Evolutionary conservation across 2,797 vertebrate species (phyloP).

Genomic region (Eremophila alpestris): DNA sequence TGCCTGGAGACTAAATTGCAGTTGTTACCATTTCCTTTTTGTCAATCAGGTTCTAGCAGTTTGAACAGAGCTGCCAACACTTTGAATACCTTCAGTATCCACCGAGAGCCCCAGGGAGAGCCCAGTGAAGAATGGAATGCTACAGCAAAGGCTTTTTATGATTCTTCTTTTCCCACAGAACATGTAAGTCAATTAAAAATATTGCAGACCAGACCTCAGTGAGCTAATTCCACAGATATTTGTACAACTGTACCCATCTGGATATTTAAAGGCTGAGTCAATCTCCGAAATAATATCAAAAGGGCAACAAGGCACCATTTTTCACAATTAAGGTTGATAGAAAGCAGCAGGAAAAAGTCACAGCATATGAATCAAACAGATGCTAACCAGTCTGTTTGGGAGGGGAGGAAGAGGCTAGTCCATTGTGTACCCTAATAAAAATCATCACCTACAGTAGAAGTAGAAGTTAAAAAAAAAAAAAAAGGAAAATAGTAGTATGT

Average conservation of each 20-base stretch:
- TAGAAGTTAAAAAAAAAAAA: not conserved
- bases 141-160: constrained; percentile 78
- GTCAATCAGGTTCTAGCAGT: constrained; percentile 77
- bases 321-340: constrained; percentile 85
- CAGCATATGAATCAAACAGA: constrained; percentile 81
- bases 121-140: constrained; percentile 80
- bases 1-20: constrained; percentile 70
- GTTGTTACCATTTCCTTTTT: constrained; percentile 78
- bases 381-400: constrained; percentile 72
- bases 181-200: constrained; percentile 86
- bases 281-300: constrained; percentile 81
- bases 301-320: constrained; percentile 81
- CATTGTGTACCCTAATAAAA: constrained; percentile 60
- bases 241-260: constrained; percentile 77
- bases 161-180: constrained; percentile 81
- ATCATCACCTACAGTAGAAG: constrained; percentile 55
- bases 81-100: constrained; percentile 71
- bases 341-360: constrained; percentile 86
- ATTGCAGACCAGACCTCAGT: constrained; percentile 73
- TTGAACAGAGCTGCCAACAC: constrained; percentile 76
- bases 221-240: constrained; percentile 82
- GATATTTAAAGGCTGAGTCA: constrained; percentile 80
- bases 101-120: constrained; percentile 72
- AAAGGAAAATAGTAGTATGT: not conserved
- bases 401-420: constrained; percentile 65